Evolutionary conservation across 2,113 vertebrate genomes (phyloP), one percentile per base, ranked within the genome.

Genomic region (Dipodomys spectabilis): DNA sequence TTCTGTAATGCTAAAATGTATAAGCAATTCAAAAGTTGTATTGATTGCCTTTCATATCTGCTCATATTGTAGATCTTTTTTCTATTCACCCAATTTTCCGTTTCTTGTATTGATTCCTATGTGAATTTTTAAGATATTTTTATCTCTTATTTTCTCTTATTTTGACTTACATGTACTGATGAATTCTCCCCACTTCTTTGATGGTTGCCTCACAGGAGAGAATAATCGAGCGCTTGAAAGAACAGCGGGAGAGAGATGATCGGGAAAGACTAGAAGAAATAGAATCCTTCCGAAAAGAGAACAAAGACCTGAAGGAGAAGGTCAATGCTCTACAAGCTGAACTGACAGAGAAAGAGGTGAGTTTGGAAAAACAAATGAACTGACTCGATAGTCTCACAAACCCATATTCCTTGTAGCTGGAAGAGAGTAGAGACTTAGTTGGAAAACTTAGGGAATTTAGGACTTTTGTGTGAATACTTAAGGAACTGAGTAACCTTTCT

Each of bases 271-370:
- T 99, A 95, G 99, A 99, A 97, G 99, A 99, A 98, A 97, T 99
- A 75, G 99, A 99, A 95, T 98, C 98, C 82, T 98, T 99, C 97
- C 99, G 99, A 97, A 99, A 98, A 96, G 99, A 99, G 98, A 99
- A 99, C 97, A 99, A 99, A 96, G 98, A 99, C 71, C 97, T 99
- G 82, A 99, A 99, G 98, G 99, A 99, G 93, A 99, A 98, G 94
- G 98, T 99, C 68, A 98, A 98, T 89, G 98, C 97, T 95, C 97
- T 99, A 94, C 99, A 99, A 98, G 98, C 99, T 95, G 99, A 99
- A 94, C 97, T 99, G 92, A 99, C 99, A 57, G 99, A 99, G 84
- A 99, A 99, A 97, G 99, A 99, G 99, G 99, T 99, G 95, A 98
- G 99, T 97, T 75, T 95, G 93, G 95, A 67, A 49, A 90, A 95